A percentile compares a stretch with the other conserved stretches of the same genome.
Evolutionary conservation across 2,797 vertebrate species (phyloP).

Genomic region (Acanthornis magna): DNA sequence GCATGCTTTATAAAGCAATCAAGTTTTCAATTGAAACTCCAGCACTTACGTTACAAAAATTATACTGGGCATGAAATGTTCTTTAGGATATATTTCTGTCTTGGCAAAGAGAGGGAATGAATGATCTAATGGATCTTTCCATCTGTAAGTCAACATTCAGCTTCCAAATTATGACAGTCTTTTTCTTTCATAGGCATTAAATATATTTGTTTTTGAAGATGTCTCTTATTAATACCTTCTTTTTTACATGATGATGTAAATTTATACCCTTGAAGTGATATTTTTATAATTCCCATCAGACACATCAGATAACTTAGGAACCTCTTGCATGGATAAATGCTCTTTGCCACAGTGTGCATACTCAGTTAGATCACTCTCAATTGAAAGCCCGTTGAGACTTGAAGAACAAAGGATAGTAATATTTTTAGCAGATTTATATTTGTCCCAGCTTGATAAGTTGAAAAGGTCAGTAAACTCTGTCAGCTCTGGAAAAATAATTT

Average conservation of each 20-base stretch:
- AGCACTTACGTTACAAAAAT: not conserved
- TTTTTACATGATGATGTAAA: not conserved
- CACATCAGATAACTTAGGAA: not conserved
- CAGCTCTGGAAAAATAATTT: not conserved
- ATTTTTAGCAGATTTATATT: slow-evolving; percentile 7
- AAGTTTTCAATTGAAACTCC: not conserved
- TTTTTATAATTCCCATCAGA: not conserved
- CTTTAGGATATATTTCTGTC: slow-evolving; percentile 20
- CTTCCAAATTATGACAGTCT: not conserved
- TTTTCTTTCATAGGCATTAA: not conserved
- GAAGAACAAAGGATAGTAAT: not conserved
- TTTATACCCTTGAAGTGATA: not conserved
- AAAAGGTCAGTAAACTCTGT: not conserved
- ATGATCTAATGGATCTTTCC: slow-evolving; percentile 48
- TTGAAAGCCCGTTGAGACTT: not conserved
- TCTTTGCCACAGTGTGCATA: not conserved
- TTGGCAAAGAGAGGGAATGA: slow-evolving; percentile 33
- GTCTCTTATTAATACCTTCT: not conserved
- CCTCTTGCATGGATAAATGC: not conserved
- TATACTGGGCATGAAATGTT: slow-evolving; percentile 7
- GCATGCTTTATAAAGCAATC: not conserved
- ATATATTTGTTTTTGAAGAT: not conserved
- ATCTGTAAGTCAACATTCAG: slow-evolving; percentile 43
- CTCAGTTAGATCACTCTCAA: not conserved
- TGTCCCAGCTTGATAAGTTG: not conserved